A percentile compares a stretch with the other conserved stretches of the same genome.
phyloP scores from a whole-genome alignment of 2,113 vertebrate species.

The Oncorhynchus kisutch region DNA sequence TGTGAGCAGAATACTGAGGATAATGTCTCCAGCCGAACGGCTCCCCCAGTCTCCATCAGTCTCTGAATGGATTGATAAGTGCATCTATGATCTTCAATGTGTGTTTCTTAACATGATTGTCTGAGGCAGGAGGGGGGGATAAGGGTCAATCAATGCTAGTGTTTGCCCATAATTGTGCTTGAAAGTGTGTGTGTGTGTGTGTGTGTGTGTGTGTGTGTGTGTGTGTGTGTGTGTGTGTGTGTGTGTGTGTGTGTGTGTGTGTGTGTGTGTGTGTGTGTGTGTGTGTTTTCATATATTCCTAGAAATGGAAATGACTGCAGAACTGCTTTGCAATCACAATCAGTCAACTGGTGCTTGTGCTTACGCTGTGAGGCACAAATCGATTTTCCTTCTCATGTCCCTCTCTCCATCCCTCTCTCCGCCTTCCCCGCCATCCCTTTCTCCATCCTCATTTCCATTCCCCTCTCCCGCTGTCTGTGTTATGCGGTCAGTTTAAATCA shows the following conservation, averaged over 20 bases:
- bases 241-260: too few species aligned
- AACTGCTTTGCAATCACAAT: slow-evolving; percentile 17
- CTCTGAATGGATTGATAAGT: background rate
- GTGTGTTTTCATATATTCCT: background rate
- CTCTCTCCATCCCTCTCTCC: too few species aligned
- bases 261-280: background rate
- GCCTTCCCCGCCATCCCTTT: too few species aligned
- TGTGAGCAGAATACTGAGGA: background rate
- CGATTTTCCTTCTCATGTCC: slow-evolving; percentile 8
- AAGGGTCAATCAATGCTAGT: background rate
- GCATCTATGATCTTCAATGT: too few species aligned
- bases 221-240: too few species aligned
- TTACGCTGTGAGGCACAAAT: slow-evolving; percentile 10
- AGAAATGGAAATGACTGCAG: slow-evolving; percentile 26
- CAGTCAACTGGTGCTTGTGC: background rate
- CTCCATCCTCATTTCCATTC: too few species aligned
- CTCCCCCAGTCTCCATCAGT: background rate
- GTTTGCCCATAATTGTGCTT: background rate
- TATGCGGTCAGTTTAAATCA: background rate
- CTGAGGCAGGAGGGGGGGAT: too few species aligned
- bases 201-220: background rate
- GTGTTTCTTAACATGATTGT: too few species aligned
- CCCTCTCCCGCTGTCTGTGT: too few species aligned
- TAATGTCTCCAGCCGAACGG: background rate
- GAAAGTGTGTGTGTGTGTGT: background rate